These are phyloP conservation scores for Romanogobio albipinnatus DNA, from an alignment of 2,113 vertebrate genomes.

Conservation along the genomic window DNA sequence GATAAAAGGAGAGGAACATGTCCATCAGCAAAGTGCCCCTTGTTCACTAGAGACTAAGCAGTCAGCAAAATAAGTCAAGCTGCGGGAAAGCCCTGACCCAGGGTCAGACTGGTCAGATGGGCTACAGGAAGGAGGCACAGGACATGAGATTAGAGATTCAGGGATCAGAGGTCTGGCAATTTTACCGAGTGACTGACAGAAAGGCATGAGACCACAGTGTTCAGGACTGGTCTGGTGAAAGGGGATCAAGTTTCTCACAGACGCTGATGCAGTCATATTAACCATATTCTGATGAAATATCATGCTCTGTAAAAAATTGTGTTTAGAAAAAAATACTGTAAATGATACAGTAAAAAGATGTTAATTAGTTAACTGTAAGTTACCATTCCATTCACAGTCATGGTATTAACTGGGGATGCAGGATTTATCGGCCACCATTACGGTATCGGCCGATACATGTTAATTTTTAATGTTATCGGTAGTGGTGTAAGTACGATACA, in stretches of 20 bases:
- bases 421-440: no score
- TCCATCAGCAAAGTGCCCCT: neutral
- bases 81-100: neutral
- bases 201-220: constrained; percentile 52
- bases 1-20: constrained; percentile 2
- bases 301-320: no score
- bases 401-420: no score
- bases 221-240: constrained; percentile 61
- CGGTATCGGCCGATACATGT: no score
- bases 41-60: neutral
- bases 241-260: neutral
- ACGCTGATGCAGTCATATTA: neutral
- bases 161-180: constrained; percentile 11
- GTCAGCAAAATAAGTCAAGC: neutral
- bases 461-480: no score
- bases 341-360: no score
- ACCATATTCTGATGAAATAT: no score
- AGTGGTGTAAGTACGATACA: no score
- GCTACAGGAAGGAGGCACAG: constrained; percentile 10
- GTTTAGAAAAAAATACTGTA: no score
- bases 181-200: constrained; percentile 30
- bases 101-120: constrained; percentile 23
- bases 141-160: neutral
- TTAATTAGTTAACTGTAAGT: no score
- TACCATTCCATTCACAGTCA: no score